phyloP scores from a whole-genome alignment of 1,140 invertebrate genomes.

The Solenopsis fugax region DNA sequence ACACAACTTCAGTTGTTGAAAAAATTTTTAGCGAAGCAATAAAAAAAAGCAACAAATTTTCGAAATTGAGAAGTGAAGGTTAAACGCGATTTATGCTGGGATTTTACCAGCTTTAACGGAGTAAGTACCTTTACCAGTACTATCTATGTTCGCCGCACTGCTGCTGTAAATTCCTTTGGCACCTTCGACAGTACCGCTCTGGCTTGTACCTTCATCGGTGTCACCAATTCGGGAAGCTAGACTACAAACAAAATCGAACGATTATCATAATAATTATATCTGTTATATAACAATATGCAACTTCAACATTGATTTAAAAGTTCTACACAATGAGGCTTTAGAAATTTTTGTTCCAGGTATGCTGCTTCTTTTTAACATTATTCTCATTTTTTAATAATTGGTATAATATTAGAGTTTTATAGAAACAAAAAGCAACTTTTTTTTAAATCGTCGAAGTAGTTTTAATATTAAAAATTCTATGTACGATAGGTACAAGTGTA shows the following conservation, averaged over 20 bases:
- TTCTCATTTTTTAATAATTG: background rate
- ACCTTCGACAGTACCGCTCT: conserved; percentile 78
- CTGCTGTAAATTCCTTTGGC: conserved; percentile 84
- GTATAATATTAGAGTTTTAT: background rate
- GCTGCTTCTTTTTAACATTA: background rate
- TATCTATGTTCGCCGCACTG: conserved; percentile 79
- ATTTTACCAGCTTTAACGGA: conserved; percentile 83
- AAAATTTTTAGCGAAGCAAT: conserved; percentile 18
- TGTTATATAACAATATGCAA: background rate
- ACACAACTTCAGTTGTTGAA: background rate
- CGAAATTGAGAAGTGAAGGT: background rate
- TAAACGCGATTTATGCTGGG: conserved; percentile 33
- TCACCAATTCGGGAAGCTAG: conserved; percentile 79
- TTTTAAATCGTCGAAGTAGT: background rate
- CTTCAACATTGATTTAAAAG: background rate
- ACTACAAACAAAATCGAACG: conserved; percentile 72
- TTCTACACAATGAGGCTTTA: background rate
- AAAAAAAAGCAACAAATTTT: conserved; percentile 21
- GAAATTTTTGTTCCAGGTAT: background rate
- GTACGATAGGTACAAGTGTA: background rate
- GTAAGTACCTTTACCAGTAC: conserved; percentile 82
- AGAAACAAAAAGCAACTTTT: background rate
- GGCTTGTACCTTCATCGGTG: conserved; percentile 70
- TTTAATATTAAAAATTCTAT: background rate
- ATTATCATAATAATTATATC: background rate